Base-by-base conservation (phyloP, 2,113 vertebrate species). In the Vidua macroura region DNA sequence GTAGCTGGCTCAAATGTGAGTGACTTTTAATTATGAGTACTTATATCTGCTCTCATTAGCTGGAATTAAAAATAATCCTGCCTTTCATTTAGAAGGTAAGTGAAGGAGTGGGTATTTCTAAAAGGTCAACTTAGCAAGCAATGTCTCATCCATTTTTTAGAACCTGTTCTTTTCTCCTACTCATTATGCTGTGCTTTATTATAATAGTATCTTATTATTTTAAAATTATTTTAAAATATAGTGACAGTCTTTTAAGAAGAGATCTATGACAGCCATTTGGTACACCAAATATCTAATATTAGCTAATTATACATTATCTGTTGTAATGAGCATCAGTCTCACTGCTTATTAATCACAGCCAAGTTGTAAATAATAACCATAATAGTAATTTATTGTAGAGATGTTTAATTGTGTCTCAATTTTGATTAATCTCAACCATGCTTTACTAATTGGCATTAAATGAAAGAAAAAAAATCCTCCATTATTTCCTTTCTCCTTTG, bases 401-500 rank as follows among this genome's bases (percentile, higher is more conserved):
- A n/a, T 77, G 13, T 76, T 80, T 69, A 94, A 82, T 84, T 85
- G 31, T 30, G 27, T 90, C 86, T 95, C 23, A 76, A 15, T 90
- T 90, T 43, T 68, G 22, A 69, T 90, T 90, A 52, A 91, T 80
- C 48, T 92, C 59, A 91, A 37, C 58, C 39, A 28, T 73, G 82
- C 66, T 93, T 94, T 93, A 70, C 79, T 88, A 94, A 88, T 82
- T 90, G 66, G 2, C n/a, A 51, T 90, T 94, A 86, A 92, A 88
- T 28, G 31, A 59, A 75, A 79, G 41, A 80, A 83, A 83, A 78
- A 53, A 67, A 12, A 5, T 23, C 3, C 27, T 68, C 35, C 3
- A 19, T 89, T 77, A 46, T 89, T 80, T 95, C 7, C 30, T 76
- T 90, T 86, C 37, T 86, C 53, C n/a, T 93, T 92, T 56, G 62